Evolutionary conservation across 2,888 invertebrate species (phyloP), one percentile per base, ranked within the genome.

Genomic region (Rhyacophila evoluta): DNA sequence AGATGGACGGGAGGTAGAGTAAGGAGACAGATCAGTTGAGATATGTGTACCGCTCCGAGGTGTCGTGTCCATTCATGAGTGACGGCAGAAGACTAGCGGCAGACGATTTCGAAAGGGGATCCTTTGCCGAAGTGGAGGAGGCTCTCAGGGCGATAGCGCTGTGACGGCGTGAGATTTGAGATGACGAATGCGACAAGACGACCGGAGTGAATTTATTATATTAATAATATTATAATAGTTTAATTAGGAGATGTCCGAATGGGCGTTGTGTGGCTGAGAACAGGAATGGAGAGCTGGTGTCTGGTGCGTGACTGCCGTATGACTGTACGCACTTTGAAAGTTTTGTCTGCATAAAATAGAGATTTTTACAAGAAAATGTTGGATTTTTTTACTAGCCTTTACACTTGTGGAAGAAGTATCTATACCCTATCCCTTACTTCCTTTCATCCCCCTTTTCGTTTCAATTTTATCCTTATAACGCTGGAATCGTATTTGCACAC

Each of bases 161-260:
- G 29, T 33, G 36, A 69, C 39, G 29, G 36, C 68, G 67, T 67
- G 19, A 15, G 25, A 8, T 19, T 55, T 68, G 75, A 68, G 78
- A 41, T 33, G 81, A 77, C 27, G 77, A 36, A 77, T 79, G 79
- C 71, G 37, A 79, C 71, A 29, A 74, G 81, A 79, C 39, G 77
- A 79, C 55, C 27, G 39, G 81, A 77, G 77, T 77, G 79, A 79
- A 67, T 69, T 79, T 76, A 79, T 80, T 81, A 81, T 79, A 81
- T 81, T 75, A 78, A 78, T 80, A 80, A 81, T 79, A 78, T 80
- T 79, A 78, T 81, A 80, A 81, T 81, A 81, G 81, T 74, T 81
- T 81, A 81, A 81, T 78, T 81, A 78, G 80, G 77, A 39, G 76
- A 80, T 77, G 75, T 75, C 73, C 74, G 78, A 74, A 72, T 77